Evolutionary conservation across 2,888 invertebrate species (phyloP), one percentile per base, ranked within the genome.

Genomic region (Harpagoxenus sublaevis): DNA sequence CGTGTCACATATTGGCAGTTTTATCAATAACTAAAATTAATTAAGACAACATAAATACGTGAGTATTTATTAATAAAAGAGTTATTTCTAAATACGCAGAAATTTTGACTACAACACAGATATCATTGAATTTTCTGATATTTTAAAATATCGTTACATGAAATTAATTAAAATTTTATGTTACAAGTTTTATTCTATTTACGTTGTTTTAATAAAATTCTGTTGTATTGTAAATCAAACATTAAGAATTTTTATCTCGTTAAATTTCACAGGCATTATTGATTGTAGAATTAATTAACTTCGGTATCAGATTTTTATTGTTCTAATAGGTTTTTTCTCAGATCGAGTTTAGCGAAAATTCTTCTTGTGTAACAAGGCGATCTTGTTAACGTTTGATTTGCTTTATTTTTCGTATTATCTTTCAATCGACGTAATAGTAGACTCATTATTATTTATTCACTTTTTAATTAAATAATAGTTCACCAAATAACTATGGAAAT

Each of bases 381-480:
- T 81, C 60, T 73, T 62, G n/a, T 81, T 81, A 39, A 39, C 35
- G 39, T 73, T 62, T 35, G 12, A 60, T 71, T 81, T 79, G 28
- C 55, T 31, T 71, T 71, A 28, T 23, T 60, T 35, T 28, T 48
- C 60, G 63, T 18, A 48, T 51, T 48, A 48, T 60, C 79, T 60
- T 39, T 12, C 48, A 12, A 39, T 81, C 79, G 73, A 81, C 18
- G 28, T 65, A 65, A 3, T 35, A 45, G 3, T 42, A 9, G 48
- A 60, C 23, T 9, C 31, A 39, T 51, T 60, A 57, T 35, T 62
- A 39, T 35, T 73, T 57, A 57, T 78, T 71, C 35, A 73, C 9
- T 39, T 81, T 60, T 60, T 39, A 73, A 60, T 81, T 23, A 62
- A 79, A 71, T 79, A 79, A 79, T 48, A 60, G 70, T 23, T 23